These are phyloP conservation scores for Hyposoter didymator DNA, from an alignment of 2,888 invertebrate species.

Conservation along the genomic window DNA sequence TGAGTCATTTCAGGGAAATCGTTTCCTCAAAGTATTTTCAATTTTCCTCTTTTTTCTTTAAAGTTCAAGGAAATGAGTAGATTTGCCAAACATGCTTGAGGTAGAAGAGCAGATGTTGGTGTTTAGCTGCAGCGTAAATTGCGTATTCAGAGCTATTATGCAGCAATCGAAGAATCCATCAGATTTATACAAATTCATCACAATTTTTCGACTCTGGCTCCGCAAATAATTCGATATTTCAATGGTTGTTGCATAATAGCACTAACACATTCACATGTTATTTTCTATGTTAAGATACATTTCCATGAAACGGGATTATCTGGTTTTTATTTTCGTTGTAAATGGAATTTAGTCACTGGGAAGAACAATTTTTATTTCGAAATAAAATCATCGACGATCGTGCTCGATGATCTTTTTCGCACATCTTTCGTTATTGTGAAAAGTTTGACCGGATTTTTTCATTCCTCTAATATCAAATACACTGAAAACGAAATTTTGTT, in stretches of 20 bases:
- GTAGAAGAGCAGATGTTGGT: constrained; percentile 70
- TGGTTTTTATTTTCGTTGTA: neutral
- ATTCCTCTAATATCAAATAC: neutral
- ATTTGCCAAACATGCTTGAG: constrained; percentile 74
- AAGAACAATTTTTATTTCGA: neutral
- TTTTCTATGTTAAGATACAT: constrained; percentile 24
- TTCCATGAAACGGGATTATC: constrained; percentile 21
- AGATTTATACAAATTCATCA: neutral
- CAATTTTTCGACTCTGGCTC: neutral
- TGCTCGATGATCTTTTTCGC: neutral
- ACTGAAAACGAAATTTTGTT: too few species aligned
- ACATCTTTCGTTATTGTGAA: neutral
- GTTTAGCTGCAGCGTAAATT: constrained; percentile 66
- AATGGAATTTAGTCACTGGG: neutral
- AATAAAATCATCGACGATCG: neutral
- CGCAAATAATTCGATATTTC: constrained; percentile 2
- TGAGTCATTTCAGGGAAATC: constrained; percentile 36
- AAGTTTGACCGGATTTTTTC: neutral
- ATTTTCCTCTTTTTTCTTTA: neutral
- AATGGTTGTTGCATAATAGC: constrained; percentile 53
- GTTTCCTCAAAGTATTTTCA: constrained; percentile 1
- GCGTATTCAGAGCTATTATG: constrained; percentile 72
- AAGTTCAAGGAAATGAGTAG: constrained; percentile 32
- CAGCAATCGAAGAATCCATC: constrained; percentile 57
- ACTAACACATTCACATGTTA: constrained; percentile 45